A percentile compares a stretch with the other conserved stretches of the same genome.
These are phyloP conservation scores for Eupristina koningsbergeri DNA, from an alignment of 1,140 invertebrate species.

Conservation along the genomic window DNA sequence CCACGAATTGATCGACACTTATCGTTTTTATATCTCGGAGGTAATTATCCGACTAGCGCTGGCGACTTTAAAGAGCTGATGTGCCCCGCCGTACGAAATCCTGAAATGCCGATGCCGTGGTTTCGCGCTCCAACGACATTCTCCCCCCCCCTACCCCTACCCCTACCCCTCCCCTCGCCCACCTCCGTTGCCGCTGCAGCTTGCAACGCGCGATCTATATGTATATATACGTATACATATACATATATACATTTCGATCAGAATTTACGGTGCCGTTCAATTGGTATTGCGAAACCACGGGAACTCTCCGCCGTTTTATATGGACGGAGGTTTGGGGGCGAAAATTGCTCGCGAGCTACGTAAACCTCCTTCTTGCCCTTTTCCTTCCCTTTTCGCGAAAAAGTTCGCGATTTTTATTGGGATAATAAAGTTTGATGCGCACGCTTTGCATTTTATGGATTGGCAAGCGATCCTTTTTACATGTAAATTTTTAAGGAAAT, in stretches of 20 bases:
- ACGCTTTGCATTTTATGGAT: not conserved
- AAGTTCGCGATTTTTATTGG: too few relatives aligned
- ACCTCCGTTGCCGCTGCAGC: too few relatives aligned
- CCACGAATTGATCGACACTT: not conserved
- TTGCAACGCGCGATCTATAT: too few relatives aligned
- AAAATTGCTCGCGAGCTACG: slow-evolving; percentile 1
- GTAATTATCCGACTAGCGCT: slow-evolving; percentile 3
- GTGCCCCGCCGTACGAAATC: not conserved
- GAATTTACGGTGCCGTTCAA: slow-evolving; percentile 24
- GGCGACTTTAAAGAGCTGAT: not conserved
- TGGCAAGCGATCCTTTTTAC: not conserved
- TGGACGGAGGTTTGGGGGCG: not conserved
- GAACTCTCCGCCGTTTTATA: not conserved
- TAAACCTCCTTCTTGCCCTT: not conserved
- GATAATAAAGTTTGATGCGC: not conserved
- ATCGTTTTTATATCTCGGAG: not conserved
- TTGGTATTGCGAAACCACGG: not conserved
- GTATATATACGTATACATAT: too few relatives aligned
- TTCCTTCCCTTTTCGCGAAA: not conserved
- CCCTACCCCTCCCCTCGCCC: too few relatives aligned
- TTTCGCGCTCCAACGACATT: not conserved
- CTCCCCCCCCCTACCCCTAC: too few relatives aligned
- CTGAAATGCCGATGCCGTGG: not conserved
- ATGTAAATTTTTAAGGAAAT: not conserved
- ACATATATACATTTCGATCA: not conserved